Evolutionary conservation across 2,888 invertebrate species (phyloP).

Genomic region (Ophraella communa): DNA sequence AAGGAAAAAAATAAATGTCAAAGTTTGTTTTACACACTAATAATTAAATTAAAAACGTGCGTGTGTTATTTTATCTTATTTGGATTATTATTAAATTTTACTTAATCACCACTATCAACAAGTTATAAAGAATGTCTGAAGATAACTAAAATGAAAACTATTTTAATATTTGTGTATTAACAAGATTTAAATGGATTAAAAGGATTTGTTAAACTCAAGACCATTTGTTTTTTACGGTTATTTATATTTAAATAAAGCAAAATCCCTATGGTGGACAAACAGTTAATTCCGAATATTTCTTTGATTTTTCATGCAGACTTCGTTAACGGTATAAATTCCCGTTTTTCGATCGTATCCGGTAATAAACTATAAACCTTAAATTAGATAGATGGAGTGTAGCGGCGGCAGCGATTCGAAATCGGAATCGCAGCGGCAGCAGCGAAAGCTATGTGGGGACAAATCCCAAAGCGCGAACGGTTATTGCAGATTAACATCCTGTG

Average conservation of each 20-base stretch:
- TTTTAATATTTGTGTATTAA: too few relatives aligned
- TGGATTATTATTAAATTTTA: too few relatives aligned
- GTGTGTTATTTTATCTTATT: too few relatives aligned
- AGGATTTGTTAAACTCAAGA: too few relatives aligned
- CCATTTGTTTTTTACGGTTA: too few relatives aligned
- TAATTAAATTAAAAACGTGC: too few relatives aligned
- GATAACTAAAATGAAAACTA: too few relatives aligned
- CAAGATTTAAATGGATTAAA: too few relatives aligned
- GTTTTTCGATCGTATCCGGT: slow-evolving; percentile 37
- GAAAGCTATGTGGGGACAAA: slow-evolving; percentile 43
- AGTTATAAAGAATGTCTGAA: too few relatives aligned
- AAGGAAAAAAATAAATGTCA: too few relatives aligned
- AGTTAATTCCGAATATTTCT: slow-evolving; percentile 28
- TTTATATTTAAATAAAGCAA: slow-evolving; percentile 3
- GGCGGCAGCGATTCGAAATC: slow-evolving; percentile 39
- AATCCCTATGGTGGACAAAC: slow-evolving; percentile 15
- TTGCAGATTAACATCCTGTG: slow-evolving; percentile 61
- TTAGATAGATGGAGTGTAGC: slow-evolving; percentile 48
- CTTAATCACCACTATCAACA: too few relatives aligned
- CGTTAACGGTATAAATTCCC: slow-evolving; percentile 34
- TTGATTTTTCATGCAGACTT: slow-evolving; percentile 35
- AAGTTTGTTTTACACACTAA: too few relatives aligned
- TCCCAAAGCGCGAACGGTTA: slow-evolving; percentile 59
- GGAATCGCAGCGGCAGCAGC: slow-evolving; percentile 47
- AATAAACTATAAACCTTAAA: slow-evolving; percentile 53